phyloP scores from a whole-genome alignment of 2,797 vertebrate genomes.

The Morelia viridis region DNA sequence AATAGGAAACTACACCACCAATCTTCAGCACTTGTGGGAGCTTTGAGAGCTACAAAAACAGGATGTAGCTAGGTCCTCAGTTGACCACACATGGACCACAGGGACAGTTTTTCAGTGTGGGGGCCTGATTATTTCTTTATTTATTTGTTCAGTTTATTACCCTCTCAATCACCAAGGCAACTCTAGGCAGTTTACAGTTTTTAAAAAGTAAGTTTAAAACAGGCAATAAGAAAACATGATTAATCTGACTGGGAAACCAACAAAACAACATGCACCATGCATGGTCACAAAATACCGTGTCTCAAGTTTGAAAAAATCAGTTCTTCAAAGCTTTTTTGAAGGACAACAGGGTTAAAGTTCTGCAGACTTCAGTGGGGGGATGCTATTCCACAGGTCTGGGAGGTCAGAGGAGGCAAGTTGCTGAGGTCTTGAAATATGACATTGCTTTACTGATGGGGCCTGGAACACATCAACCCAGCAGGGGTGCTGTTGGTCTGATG shows the following conservation, averaged over 20 bases:
- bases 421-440: background rate
- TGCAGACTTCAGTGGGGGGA: background rate
- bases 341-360: background rate
- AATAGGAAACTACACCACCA: background rate
- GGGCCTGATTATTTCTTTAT: background rate
- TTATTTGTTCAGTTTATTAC: background rate
- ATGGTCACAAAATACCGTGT: background rate
- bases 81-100: background rate
- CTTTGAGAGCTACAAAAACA: background rate
- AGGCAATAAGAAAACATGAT: background rate
- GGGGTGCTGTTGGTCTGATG: background rate
- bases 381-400: background rate
- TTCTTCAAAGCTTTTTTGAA: background rate
- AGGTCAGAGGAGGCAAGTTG: background rate
- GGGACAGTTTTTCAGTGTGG: background rate
- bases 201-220: background rate
- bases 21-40: background rate
- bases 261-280: background rate
- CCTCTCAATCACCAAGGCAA: background rate
- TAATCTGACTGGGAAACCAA: background rate
- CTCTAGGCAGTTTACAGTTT: background rate
- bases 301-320: background rate
- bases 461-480: background rate
- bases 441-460: background rate
- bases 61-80: background rate